These are phyloP conservation scores for Sebastiscus albofasciatus DNA, from an alignment of 2,797 vertebrate species.

Conservation along the genomic window DNA sequence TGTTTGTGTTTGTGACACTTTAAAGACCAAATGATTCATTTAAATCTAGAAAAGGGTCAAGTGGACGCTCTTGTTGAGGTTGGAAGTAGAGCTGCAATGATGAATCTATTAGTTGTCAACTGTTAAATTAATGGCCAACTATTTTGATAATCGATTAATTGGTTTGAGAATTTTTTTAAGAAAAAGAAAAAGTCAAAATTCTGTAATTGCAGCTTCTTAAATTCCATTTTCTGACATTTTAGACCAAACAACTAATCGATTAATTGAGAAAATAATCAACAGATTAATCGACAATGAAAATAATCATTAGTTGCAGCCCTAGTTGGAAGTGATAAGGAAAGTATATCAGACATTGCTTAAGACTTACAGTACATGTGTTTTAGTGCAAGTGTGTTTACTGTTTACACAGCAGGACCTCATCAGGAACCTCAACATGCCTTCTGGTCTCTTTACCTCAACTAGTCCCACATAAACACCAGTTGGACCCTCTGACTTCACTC, in stretches of 20 bases:
- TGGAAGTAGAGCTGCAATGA: background rate
- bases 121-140: too few species aligned
- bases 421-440: background rate
- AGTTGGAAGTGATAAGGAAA: background rate
- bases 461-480: slow-evolving; percentile 17
- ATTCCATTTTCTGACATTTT: too few species aligned
- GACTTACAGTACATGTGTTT: background rate
- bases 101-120: too few species aligned
- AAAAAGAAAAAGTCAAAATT: too few species aligned
- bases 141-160: too few species aligned
- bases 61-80: background rate
- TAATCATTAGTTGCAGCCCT: too few species aligned
- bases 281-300: too few species aligned
- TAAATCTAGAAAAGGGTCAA: background rate
- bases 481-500: slow-evolving; percentile 30
- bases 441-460: slow-evolving; percentile 13
- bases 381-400: background rate
- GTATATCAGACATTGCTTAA: background rate
- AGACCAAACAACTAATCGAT: too few species aligned
- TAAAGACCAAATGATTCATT: background rate
- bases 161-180: too few species aligned
- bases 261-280: too few species aligned
- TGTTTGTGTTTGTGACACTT: background rate
- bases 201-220: too few species aligned
- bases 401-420: background rate